These are phyloP conservation scores for Drosophila colorata DNA, from an alignment of 2,888 invertebrate species.

Conservation along the genomic window DNA sequence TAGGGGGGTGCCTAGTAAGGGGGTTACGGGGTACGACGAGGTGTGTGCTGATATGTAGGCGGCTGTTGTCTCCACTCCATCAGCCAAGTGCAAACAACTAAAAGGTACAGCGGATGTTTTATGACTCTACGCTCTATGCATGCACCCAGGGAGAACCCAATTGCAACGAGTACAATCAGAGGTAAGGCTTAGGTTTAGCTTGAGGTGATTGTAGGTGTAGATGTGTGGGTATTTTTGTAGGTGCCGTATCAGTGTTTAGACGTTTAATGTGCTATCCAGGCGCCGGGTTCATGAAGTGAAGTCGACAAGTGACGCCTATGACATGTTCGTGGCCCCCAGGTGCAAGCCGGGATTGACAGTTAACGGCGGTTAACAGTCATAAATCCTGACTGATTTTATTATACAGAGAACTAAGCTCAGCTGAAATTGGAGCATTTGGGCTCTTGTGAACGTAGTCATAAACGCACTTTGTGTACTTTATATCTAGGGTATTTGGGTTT, in stretches of 20 bases:
- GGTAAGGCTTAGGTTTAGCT: neutral
- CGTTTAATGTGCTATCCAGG: conserved; percentile 49
- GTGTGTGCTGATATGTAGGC: conserved; percentile 47
- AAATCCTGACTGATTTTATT: conserved; percentile 48
- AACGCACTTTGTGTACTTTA: conserved; percentile 2
- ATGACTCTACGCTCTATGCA: conserved; percentile 54
- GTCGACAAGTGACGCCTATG: conserved; percentile 36
- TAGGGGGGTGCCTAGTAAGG: neutral
- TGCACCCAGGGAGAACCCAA: conserved; percentile 53
- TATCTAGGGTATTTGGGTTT: neutral
- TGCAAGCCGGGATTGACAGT: conserved; percentile 51
- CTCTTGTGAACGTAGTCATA: conserved; percentile 4
- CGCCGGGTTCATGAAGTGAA: conserved; percentile 28
- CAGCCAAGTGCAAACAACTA: conserved; percentile 74
- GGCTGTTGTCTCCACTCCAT: conserved; percentile 30
- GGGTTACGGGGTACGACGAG: neutral
- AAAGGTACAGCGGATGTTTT: conserved; percentile 68
- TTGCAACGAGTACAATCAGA: conserved; percentile 19
- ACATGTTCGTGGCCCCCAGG: conserved; percentile 27
- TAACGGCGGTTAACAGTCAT: conserved; percentile 50
- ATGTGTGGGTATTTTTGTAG: conserved; percentile 11
- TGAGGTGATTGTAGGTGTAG: conserved; percentile 1
- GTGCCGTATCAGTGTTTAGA: conserved; percentile 38
- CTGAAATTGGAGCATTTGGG: conserved; percentile 37
- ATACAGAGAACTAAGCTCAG: conserved; percentile 17